Evolutionary conservation across 2,113 vertebrate species (phyloP).

Genomic region (Arenaria interpres): DNA sequence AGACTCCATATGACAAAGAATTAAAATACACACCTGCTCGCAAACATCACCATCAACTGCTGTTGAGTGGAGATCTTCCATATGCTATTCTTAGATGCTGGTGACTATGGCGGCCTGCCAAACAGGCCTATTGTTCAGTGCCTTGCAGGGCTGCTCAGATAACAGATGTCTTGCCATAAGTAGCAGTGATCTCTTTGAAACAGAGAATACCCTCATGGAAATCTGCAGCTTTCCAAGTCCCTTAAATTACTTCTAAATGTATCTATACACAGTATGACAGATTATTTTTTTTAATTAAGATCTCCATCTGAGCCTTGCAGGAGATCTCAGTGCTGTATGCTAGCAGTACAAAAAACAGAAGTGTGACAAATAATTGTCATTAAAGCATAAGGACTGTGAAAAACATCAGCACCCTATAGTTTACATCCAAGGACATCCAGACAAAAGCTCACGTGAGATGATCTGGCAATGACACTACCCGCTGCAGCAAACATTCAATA

Average conservation of each 20-base stretch:
- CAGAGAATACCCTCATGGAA: neutral
- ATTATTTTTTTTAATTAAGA: neutral
- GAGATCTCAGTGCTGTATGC: neutral
- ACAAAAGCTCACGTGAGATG: neutral
- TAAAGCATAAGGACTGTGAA: neutral
- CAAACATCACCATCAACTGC: neutral
- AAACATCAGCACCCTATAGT: neutral
- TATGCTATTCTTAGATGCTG: slow-evolving; percentile 21
- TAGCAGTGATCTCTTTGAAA: neutral
- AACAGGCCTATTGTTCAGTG: neutral
- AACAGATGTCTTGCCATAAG: slow-evolving; percentile 51
- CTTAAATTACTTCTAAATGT: slow-evolving; percentile 24
- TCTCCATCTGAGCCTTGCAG: neutral
- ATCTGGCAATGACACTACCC: neutral
- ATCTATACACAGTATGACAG: neutral
- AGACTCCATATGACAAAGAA: neutral
- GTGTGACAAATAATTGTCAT: neutral
- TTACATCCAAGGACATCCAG: neutral
- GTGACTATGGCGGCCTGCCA: slow-evolving; percentile 6
- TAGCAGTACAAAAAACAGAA: slow-evolving; percentile 1
- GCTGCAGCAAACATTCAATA: neutral
- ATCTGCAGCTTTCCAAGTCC: slow-evolving; percentile 17
- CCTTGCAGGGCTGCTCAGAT: slow-evolving; percentile 19
- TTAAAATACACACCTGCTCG: neutral
- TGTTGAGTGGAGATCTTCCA: neutral